Conservation (phyloP, 2,888 invertebrate species). For the Stenodera caucasica region DNA sequence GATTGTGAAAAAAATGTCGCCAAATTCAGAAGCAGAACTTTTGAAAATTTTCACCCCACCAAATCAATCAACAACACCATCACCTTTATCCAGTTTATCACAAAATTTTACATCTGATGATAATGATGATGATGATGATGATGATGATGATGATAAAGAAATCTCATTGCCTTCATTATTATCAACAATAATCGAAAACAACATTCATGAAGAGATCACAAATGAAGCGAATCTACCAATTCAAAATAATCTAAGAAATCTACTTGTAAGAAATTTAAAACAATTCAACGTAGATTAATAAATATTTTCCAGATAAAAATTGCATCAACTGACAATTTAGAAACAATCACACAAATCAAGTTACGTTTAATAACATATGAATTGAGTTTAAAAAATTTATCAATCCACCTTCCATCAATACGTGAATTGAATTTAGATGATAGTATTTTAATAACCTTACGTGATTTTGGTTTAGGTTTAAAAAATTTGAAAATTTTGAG, state of each 20-base stretch:
- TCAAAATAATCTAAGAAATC: slow-evolving; percentile 41
- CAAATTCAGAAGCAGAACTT: slow-evolving; percentile 33
- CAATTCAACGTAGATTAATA: no score
- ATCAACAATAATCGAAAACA: neutral
- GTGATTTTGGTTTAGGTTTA: slow-evolving; percentile 70
- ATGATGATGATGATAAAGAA: slow-evolving; percentile 7
- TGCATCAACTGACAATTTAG: slow-evolving; percentile 55
- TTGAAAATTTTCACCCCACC: slow-evolving; percentile 12
- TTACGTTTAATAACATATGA: slow-evolving; percentile 68
- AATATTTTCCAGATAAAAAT: slow-evolving; percentile 51
- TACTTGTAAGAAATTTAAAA: slow-evolving; percentile 39
- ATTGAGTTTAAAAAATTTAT: slow-evolving; percentile 65
- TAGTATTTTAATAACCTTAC: slow-evolving; percentile 66
- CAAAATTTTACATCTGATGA: slow-evolving; percentile 12
- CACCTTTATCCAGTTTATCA: slow-evolving; percentile 10
- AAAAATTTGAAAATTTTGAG: slow-evolving; percentile 61
- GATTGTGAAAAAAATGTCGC: slow-evolving; percentile 29
- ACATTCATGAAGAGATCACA: neutral
- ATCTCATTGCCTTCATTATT: neutral
- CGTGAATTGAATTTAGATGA: slow-evolving; percentile 67
- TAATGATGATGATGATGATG: neutral
- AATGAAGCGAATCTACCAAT: slow-evolving; percentile 20
- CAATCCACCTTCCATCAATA: slow-evolving; percentile 65
- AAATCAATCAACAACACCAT: slow-evolving; percentile 8
- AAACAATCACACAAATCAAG: slow-evolving; percentile 62